Evolutionary conservation across 2,888 invertebrate genomes (phyloP), one percentile per base, ranked within the genome.

Genomic region (Callinectes sapidus): DNA sequence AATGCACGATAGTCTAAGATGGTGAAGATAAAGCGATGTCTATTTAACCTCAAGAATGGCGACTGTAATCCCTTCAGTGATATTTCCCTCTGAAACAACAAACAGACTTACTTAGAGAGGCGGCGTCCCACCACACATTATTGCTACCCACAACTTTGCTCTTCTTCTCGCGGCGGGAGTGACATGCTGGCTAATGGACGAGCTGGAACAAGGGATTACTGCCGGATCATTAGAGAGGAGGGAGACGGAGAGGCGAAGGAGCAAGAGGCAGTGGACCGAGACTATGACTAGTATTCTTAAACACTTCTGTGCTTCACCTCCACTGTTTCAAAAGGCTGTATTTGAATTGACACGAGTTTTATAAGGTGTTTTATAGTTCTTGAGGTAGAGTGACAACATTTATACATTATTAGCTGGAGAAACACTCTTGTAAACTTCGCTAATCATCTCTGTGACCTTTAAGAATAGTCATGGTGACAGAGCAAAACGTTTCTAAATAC

Each of bases 131-230:
- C 32, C 81, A 16, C 13, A 81, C 35, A 16, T 81, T 81, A 35
- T 81, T 81, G 14, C 81, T 35, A 32, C 14, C 2, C 35, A 48
- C 81, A 35, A 13, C 35, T 81, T 14, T 81, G 32, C 81, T 81
- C 81, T 81, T 81, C 81, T 81, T 81, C 32, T 81, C 35, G 32
- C 2, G 16, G 81, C 32, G 81, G 81, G 81, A 71, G 89, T 89
- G 89, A 89, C 89, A 89, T 89, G 14, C 14, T 66, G 89, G 89
- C 89, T 66, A 89, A 89, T 89, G 89, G 89, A 89, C 71, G 89
- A 42, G 39, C 89, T 32, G 39, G 71, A 71, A 89, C 35, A 71
- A 39, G 35, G 42, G 66, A 89, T 89, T 89, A 89, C 23, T 10
- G n/a, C 23, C 14, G 71, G 71, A 28, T 89, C 89, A 89, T 89